Evolutionary conservation across 2,888 invertebrate species (phyloP), one percentile per base, ranked within the genome.

Genomic region (Punctoribates punctum): DNA sequence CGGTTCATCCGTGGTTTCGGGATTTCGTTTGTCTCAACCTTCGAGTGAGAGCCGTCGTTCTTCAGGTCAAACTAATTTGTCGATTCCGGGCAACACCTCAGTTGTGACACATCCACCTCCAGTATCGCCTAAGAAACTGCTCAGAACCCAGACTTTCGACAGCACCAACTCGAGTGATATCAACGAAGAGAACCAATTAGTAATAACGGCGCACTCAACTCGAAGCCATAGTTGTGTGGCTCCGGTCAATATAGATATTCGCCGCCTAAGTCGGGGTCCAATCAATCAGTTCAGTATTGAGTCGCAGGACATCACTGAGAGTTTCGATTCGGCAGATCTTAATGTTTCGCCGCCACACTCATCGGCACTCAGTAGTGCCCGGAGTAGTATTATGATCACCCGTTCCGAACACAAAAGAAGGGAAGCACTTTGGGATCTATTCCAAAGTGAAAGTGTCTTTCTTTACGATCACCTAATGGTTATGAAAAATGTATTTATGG

Each of bases 351-450:
- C 77, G 29, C 65, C 74, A 4, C 54, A 23, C 5, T 54, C 73
- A 2, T 75, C 74, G 13, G 38, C 29, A 15, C 42, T 57, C 15
- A 77, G 74, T 73, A 60, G 72, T 34, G 46, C 73, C 23, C 74
- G 78, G 48, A 80, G 79, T 62, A 77, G 75, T 38, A 73, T 78
- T 27, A 80, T 79, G 6, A 65, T 79, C 3, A 78, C 80, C 0
- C 74, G 78, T 73, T 77, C 80, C 75, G 85, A 83, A 79, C 81
- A 82, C 78, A 86, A 83, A 81, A 82, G 84, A 79, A 81, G 86
- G 60, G 87, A 88, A 81, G 87, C 88, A 9, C 85, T 88, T 20
- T 88, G 88, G 88, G 88, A 88, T 81, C 83, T 88, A 11, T 88
- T 88, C 82, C 87, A 87, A 82, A 86, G 87, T 78, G 88, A 88